phyloP scores from a whole-genome alignment of 1,140 invertebrate genomes.

The Portunus trituberculatus region DNA sequence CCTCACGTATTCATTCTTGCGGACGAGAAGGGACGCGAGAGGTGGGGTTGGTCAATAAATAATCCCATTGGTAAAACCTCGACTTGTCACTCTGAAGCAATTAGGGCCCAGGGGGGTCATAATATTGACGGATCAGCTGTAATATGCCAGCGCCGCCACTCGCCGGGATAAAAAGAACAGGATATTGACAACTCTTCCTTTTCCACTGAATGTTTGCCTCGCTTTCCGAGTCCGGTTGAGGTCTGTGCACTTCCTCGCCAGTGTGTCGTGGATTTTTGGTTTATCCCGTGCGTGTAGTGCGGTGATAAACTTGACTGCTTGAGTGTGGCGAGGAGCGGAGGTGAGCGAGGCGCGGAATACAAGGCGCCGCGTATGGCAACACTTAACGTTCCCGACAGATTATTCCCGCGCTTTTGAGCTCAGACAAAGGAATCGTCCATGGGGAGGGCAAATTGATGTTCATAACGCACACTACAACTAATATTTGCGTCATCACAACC shows the following conservation, averaged over 20 bases:
- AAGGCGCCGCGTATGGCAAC: slow-evolving; percentile 45
- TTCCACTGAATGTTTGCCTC: not conserved
- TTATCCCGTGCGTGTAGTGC: not conserved
- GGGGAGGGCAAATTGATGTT: slow-evolving; percentile 74
- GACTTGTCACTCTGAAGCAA: slow-evolving; percentile 73
- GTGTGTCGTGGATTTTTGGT: not conserved
- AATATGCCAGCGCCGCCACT: slow-evolving; percentile 49
- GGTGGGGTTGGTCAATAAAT: slow-evolving; percentile 66
- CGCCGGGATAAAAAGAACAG: slow-evolving; percentile 23
- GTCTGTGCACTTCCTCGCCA: not conserved
- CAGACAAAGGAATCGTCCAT: slow-evolving; percentile 70
- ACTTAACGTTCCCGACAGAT: slow-evolving; percentile 63
- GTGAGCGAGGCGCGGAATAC: not conserved
- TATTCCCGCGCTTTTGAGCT: slow-evolving; percentile 73
- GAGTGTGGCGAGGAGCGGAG: not conserved
- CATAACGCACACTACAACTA: slow-evolving; percentile 73
- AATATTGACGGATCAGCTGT: slow-evolving; percentile 71
- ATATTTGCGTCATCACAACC: slow-evolving; percentile 74
- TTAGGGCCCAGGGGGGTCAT: slow-evolving; percentile 65
- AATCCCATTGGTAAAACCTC: slow-evolving; percentile 73
- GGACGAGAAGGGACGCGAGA: slow-evolving; percentile 29
- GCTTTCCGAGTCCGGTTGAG: not conserved
- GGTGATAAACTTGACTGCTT: not conserved
- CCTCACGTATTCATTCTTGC: slow-evolving; percentile 26
- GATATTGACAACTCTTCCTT: not conserved